These are phyloP conservation scores for Daphoenositta chrysoptera DNA, from an alignment of 2,113 vertebrate species.

Conservation along the genomic window DNA sequence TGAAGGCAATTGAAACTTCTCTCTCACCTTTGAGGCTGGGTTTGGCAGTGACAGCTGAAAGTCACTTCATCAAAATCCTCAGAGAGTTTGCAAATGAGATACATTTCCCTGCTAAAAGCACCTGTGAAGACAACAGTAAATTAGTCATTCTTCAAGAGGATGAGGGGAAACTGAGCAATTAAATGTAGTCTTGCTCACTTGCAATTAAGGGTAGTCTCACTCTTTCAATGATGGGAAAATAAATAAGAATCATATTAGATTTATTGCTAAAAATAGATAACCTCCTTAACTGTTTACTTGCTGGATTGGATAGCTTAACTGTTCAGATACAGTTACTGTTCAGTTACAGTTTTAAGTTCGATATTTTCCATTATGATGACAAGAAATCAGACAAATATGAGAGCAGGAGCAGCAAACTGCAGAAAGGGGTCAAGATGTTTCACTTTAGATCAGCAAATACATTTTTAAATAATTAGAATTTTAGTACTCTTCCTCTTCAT, in stretches of 20 bases:
- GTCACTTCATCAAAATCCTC: background rate
- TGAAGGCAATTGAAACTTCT: background rate
- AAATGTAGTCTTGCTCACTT: background rate
- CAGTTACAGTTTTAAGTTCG: background rate
- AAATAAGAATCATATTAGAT: background rate
- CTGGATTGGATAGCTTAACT: background rate
- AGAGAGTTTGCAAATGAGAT: background rate
- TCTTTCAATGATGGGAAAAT: background rate
- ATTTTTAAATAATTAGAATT: background rate
- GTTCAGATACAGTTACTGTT: background rate
- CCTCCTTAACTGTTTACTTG: background rate
- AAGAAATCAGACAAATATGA: background rate
- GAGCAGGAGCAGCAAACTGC: background rate
- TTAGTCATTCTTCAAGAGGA: background rate
- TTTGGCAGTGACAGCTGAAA: background rate
- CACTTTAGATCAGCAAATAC: background rate
- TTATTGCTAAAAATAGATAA: background rate
- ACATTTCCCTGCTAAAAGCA: background rate
- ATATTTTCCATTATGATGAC: background rate
- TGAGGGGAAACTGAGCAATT: rapidly evolving
- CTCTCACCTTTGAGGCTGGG: background rate
- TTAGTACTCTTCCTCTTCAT: background rate
- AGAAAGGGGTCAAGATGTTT: background rate
- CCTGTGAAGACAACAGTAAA: background rate
- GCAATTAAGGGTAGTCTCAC: background rate